Evolutionary conservation across 2,888 invertebrate species (phyloP), one percentile per base, ranked within the genome.

Genomic region (Epirrhoe tristata): DNA sequence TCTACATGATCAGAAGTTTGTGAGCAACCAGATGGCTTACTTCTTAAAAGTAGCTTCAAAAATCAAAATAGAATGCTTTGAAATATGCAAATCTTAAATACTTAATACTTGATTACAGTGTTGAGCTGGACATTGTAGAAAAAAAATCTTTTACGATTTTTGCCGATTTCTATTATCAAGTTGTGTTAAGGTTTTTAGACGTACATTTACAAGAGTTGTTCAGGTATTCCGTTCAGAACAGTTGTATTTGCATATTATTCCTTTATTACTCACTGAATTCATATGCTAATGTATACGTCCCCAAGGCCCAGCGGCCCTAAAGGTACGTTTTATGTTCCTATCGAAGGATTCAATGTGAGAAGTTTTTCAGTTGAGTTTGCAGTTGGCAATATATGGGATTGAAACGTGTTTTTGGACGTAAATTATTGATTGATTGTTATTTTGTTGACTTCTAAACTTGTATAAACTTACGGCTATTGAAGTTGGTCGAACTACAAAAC

Each of bases 211-310:
- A 52, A 6, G 17, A 55, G 55, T 52, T 59, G 67, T 24, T 46
- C 48, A 67, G 52, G 36, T 0, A 48, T 24, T 63, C 36, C 31
- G 58, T 10, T 36, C 36, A 17, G 6, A 14, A 31, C 48, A 6
- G 63, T 55, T 67, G 76, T 80, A 90, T 90, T 90, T 89, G 88
- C 90, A 90, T 90, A 89, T 90, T 91, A 91, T 90, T 86, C 87
- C 85, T 90, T 90, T 90, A 90, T 89, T 85, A 88, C 86, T 75
- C 81, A 78, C 82, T 79, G 87, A 87, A 90, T 89, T 90, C 89
- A 87, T 89, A 89, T 89, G 90, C 76, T 88, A 90, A 90, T 89
- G 80, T 86, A 86, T 87, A 85, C 79, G 81, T 82, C 87, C 88
- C 85, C 54, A 14, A 67, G 85, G 87, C 77, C 78, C 81, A 80